phyloP scores from a whole-genome alignment of 2,888 invertebrate genomes.

The Zonitis immaculata region DNA sequence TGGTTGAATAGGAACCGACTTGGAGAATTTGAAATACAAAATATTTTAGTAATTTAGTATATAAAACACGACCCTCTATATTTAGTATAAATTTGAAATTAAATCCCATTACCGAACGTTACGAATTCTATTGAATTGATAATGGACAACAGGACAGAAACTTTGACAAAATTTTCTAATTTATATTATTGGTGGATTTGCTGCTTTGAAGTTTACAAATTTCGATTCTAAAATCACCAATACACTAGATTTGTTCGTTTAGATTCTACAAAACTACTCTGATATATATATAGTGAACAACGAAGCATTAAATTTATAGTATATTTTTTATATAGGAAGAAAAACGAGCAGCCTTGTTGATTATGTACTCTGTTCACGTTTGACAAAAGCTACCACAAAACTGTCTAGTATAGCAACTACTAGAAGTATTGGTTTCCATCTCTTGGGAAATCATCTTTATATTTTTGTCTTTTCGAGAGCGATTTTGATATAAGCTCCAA shows the following conservation, averaged over 20 bases:
- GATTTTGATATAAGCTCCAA: slow-evolving; percentile 27
- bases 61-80: too few species aligned
- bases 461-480: slow-evolving; percentile 33
- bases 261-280: background rate
- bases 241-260: background rate
- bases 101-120: too few species aligned
- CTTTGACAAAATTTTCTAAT: too few species aligned
- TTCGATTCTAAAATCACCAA: too few species aligned
- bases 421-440: slow-evolving; percentile 18
- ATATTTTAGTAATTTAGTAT: too few species aligned
- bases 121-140: too few species aligned
- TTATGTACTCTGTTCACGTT: slow-evolving; percentile 21
- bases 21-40: too few species aligned
- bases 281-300: background rate
- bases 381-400: slow-evolving; percentile 20
- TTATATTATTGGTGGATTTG: background rate
- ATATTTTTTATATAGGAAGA: background rate
- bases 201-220: background rate
- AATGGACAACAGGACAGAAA: too few species aligned
- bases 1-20: too few species aligned
- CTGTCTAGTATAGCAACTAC: slow-evolving; percentile 13
- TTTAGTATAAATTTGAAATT: too few species aligned
- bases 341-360: background rate
- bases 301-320: background rate
- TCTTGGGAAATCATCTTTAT: slow-evolving; percentile 33